A percentile compares a stretch with the other conserved stretches of the same genome.
These are phyloP conservation scores for Ibidorhyncha struthersii DNA, from an alignment of 2,113 vertebrate genomes.

Conservation along the genomic window DNA sequence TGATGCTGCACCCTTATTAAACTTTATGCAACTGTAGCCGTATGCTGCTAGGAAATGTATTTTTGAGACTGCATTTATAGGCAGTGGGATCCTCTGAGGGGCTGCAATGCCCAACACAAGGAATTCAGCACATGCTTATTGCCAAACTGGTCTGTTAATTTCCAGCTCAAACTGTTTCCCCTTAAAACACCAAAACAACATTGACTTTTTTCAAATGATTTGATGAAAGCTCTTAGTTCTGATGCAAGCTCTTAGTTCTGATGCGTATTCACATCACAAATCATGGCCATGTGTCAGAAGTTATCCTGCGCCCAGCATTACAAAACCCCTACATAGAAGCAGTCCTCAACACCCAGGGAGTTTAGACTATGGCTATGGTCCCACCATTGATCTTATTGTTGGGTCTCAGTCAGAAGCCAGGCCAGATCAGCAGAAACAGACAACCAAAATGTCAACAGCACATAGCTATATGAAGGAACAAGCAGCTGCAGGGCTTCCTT, in stretches of 20 bases:
- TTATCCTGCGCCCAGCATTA: background rate
- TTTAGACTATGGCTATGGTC: background rate
- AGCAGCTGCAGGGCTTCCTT: background rate
- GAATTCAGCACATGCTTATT: background rate
- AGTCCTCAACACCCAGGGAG: background rate
- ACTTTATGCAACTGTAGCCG: conserved; percentile 12
- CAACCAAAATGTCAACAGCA: background rate
- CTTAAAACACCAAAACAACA: background rate
- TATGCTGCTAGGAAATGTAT: background rate
- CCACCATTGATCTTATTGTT: background rate
- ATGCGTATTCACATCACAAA: background rate
- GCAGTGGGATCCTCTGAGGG: background rate
- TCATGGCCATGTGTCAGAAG: background rate
- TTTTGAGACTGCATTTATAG: background rate
- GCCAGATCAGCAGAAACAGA: background rate
- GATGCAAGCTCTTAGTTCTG: background rate
- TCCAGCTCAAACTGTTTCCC: background rate
- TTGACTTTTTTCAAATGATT: background rate
- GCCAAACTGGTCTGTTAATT: background rate
- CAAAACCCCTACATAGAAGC: background rate
- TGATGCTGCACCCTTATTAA: conserved; percentile 41
- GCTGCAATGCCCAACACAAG: background rate
- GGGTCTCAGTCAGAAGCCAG: background rate
- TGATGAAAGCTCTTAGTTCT: background rate
- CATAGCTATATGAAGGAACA: background rate